Evolutionary conservation across 2,113 vertebrate genomes (phyloP), one percentile per base, ranked within the genome.

Genomic region (Megaleporinus macrocephalus): DNA sequence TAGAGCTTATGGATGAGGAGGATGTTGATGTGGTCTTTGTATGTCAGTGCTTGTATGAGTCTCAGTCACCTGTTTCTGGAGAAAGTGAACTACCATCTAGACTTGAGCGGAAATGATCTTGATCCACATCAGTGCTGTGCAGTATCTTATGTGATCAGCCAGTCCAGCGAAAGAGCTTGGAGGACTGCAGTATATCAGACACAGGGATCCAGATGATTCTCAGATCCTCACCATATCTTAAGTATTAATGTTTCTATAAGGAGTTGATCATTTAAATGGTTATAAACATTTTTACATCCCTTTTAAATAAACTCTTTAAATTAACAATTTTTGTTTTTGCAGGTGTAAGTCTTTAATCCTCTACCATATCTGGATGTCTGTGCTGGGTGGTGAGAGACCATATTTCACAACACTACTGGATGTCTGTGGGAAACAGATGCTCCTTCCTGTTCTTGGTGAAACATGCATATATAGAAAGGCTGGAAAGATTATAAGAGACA

Each of bases 21-120:
- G n/a, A n/a, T 22, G 36, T 13, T 16, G 78, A 59, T 30, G 5
- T 66, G 36, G 20, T 73, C 53, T 85, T 85, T 27, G n/a, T 83
- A 26, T 87, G 83, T 57, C 80, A 87, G 68, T 87, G 86, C 57
- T n/a, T 87, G 15, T 83, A 70, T 75, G 86, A 87, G 75, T 53
- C 57, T 18, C 84, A 85, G 55, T 81, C 81, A 22, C 10, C 77
- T 55, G 62, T 66, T 87, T 20, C 74, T 87, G 24, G 66, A 70
- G n/a, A 73, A 30, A 33, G 63, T 78, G 3, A 11, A 81, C n/a
- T 75, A 75, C 62, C 0, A 6, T 62, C 57, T 85, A 16, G 73
- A 83, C 22, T 57, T 87, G 68, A 47, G 26, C 49, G 78, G 47
- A 7, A 66, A 73, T 30, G 51, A 74, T 73, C 80, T 87, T 70